A percentile compares a stretch with the other conserved stretches of the same genome.
These are phyloP conservation scores for Panthera uncia DNA, from an alignment of 2,113 vertebrate genomes.

Conservation along the genomic window DNA sequence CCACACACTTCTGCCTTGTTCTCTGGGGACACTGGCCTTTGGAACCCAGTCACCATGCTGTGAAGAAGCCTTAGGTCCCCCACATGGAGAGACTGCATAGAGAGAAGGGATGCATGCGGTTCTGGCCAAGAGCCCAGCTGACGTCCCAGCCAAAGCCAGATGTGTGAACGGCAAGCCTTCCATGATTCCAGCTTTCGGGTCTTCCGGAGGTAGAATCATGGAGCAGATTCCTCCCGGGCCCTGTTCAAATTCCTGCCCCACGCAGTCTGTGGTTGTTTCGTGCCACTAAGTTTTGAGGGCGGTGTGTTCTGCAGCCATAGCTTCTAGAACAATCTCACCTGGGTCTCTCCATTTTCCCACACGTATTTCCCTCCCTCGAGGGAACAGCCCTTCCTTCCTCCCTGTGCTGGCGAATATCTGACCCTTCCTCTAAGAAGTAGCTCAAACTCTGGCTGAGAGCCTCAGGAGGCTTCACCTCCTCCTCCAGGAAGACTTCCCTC, in stretches of 20 bases:
- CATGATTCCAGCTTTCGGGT: not conserved
- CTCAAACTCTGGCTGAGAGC: not conserved
- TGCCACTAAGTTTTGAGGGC: not conserved
- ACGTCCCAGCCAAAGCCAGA: not conserved
- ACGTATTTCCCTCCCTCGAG: too few relatives aligned
- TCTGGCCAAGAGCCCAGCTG: not conserved
- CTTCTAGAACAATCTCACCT: not conserved
- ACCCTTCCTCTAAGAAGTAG: not conserved
- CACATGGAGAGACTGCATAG: fast-evolving
- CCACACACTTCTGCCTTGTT: too few relatives aligned
- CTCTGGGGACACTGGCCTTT: not conserved
- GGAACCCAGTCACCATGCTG: not conserved
- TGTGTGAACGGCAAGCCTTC: not conserved
- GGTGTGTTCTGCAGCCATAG: not conserved
- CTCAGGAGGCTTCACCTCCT: not conserved
- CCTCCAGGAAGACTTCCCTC: not conserved
- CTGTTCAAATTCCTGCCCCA: too few relatives aligned
- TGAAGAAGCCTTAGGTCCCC: not conserved
- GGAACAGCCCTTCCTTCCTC: not conserved
- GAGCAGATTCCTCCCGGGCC: fast-evolving
- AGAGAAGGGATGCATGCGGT: fast-evolving
- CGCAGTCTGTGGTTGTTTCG: not conserved
- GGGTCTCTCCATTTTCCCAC: too few relatives aligned
- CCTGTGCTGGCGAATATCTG: not conserved
- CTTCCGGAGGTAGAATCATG: not conserved